These are phyloP conservation scores for Falco berigora DNA, from an alignment of 2,797 vertebrate genomes.

Conservation along the genomic window DNA sequence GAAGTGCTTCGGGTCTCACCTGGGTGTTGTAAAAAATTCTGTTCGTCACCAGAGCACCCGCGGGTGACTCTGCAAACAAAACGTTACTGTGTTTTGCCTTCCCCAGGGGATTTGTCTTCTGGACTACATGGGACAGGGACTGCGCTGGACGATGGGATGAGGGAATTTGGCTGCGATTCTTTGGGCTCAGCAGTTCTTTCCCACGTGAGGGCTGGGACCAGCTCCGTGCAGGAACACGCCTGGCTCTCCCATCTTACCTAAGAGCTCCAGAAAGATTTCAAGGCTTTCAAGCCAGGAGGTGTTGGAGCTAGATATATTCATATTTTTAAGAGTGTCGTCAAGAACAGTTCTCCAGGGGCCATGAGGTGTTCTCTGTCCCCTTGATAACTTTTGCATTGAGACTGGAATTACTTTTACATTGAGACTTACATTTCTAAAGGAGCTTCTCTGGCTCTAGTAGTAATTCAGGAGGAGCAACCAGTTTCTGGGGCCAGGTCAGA, in stretches of 20 bases:
- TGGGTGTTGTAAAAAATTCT: not conserved
- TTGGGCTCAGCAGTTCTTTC: not conserved
- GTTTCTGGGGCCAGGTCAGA: not conserved
- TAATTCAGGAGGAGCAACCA: not conserved
- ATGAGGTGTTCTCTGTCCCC: not conserved
- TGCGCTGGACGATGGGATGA: accelerated
- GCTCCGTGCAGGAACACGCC: not conserved
- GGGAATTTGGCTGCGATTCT: not conserved
- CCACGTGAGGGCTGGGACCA: not conserved
- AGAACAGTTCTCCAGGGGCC: not conserved
- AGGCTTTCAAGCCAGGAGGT: not conserved
- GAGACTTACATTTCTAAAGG: not conserved
- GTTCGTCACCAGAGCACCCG: accelerated
- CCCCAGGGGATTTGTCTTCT: not conserved
- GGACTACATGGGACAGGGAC: not conserved
- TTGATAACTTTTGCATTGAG: not conserved
- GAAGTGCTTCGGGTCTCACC: not conserved
- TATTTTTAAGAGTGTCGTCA: not conserved
- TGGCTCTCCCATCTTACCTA: not conserved
- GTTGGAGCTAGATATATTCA: accelerated
- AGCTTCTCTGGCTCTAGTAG: not conserved
- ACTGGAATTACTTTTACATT: not conserved
- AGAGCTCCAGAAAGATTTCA: not conserved
- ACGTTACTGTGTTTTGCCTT: accelerated
- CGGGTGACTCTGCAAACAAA: not conserved